Conservation (phyloP, 2,113 vertebrate genomes). For the Chaetops frenatus region DNA sequence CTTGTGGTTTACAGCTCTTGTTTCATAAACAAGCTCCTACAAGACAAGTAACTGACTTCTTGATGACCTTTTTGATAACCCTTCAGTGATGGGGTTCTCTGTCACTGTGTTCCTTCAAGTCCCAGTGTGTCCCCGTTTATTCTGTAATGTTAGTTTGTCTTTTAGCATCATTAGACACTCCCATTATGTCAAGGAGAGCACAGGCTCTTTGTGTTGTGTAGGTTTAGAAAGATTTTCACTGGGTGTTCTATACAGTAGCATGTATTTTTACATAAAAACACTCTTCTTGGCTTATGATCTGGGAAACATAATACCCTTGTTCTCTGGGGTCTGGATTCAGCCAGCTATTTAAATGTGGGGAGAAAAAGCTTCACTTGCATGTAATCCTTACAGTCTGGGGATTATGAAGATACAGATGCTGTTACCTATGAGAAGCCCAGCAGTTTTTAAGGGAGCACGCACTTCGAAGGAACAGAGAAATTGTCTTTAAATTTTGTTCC, state of each 20-base stretch:
- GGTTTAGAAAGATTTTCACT: not conserved
- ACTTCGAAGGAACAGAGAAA: not conserved
- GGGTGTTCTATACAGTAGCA: not conserved
- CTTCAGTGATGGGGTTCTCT: not conserved
- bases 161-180: not conserved
- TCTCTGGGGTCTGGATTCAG: not conserved
- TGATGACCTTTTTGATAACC: not conserved
- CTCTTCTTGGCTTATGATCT: not conserved
- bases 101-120: not conserved
- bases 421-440: not conserved
- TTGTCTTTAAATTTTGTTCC: not conserved
- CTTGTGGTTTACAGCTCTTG: not conserved
- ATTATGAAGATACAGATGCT: not conserved
- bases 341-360: not conserved
- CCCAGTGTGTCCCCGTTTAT: not conserved
- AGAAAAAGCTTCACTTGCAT: not conserved
- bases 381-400: not conserved
- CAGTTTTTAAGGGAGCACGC: not conserved
- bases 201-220: not conserved
- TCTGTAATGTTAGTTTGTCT: not conserved
- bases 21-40: not conserved
- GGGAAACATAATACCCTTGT: not conserved
- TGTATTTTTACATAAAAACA: not conserved
- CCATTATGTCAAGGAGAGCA: not conserved
- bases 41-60: not conserved